Conservation (phyloP, 2,888 invertebrate species). For the Epirrhoe tristata region DNA sequence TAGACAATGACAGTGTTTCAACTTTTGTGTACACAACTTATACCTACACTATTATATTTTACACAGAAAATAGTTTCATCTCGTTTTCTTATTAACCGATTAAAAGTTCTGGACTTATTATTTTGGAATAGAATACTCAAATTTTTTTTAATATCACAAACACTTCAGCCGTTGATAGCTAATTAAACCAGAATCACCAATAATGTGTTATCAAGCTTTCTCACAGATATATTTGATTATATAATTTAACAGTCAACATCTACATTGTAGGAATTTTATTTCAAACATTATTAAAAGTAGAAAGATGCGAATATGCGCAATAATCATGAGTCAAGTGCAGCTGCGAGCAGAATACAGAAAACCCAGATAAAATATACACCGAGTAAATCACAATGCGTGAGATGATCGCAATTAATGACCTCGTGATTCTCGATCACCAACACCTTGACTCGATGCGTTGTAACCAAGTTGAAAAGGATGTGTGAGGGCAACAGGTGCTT, state of each 20-base stretch:
- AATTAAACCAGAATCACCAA: too few species aligned
- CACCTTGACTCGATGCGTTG: slow-evolving; percentile 40
- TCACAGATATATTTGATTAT: background rate
- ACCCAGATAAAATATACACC: slow-evolving; percentile 51
- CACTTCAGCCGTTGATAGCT: too few species aligned
- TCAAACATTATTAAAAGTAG: slow-evolving; percentile 36
- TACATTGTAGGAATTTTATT: slow-evolving; percentile 38
- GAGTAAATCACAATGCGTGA: slow-evolving; percentile 74
- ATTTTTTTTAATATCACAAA: too few species aligned
- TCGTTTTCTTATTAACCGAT: too few species aligned
- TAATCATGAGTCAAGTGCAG: slow-evolving; percentile 77
- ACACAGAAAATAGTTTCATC: too few species aligned
- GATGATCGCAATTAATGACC: slow-evolving; percentile 70
- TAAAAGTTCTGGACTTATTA: too few species aligned
- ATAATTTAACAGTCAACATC: slow-evolving; percentile 13
- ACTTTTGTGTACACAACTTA: too few species aligned
- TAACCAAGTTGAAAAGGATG: slow-evolving; percentile 10
- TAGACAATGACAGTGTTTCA: too few species aligned
- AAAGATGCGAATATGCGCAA: slow-evolving; percentile 46
- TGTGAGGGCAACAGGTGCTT: slow-evolving; percentile 26
- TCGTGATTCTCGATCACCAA: slow-evolving; percentile 51
- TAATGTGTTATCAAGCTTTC: too few species aligned
- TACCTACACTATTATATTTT: too few species aligned
- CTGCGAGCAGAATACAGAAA: slow-evolving; percentile 53
- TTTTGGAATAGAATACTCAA: too few species aligned